Evolutionary conservation across 2,113 vertebrate species (phyloP).

Genomic region (Cinclus mexicanus): DNA sequence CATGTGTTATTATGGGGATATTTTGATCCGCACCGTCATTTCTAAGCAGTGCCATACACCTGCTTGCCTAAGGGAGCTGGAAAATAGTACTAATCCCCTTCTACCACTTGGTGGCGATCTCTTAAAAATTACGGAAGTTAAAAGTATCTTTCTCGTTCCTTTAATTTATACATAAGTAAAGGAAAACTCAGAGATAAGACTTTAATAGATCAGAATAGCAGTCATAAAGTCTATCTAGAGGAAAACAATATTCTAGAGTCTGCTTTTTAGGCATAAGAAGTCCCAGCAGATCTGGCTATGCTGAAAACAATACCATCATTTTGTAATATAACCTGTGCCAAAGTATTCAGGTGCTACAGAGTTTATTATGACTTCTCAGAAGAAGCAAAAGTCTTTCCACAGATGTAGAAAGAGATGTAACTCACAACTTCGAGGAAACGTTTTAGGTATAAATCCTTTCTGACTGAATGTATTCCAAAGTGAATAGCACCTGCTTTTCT

Average conservation of each 20-base stretch:
- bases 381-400: background rate
- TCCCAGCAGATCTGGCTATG: background rate
- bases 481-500: background rate
- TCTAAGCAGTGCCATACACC: background rate
- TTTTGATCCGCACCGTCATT: background rate
- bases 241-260: background rate
- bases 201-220: background rate
- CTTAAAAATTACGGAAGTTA: background rate
- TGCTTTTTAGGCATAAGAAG: background rate
- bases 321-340: background rate
- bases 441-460: background rate
- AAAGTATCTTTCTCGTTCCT: background rate
- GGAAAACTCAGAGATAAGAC: background rate
- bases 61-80: background rate
- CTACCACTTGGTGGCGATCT: constrained; percentile 40
- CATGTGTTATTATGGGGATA: background rate
- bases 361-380: background rate
- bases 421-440: background rate
- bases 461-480: background rate
- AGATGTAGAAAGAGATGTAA: background rate
- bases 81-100: background rate
- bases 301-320: background rate
- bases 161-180: background rate
- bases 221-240: background rate
- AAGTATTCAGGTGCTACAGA: background rate